phyloP scores from a whole-genome alignment of 1,140 invertebrate species.

The Caenorhabditis latens region DNA sequence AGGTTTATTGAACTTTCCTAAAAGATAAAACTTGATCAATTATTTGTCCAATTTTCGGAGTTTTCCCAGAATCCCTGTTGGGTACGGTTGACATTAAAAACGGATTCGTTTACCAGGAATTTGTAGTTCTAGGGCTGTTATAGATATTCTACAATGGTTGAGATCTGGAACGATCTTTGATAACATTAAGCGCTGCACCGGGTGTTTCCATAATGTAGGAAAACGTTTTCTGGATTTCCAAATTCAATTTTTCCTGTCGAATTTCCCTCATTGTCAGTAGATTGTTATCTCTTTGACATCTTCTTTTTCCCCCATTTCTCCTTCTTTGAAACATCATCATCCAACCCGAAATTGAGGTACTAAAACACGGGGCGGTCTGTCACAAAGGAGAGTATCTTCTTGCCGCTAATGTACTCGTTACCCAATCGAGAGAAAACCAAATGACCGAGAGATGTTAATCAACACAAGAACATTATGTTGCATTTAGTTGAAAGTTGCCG shows the following conservation, averaged over 20 bases:
- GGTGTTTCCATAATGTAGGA: too few species aligned
- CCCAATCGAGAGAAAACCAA: conserved; percentile 40
- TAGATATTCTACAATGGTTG: too few species aligned
- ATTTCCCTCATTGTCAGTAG: background rate
- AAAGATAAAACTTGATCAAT: too few species aligned
- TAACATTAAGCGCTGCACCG: too few species aligned
- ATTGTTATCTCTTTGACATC: conserved; percentile 2
- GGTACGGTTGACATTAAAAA: too few species aligned
- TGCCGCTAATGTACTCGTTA: conserved; percentile 48
- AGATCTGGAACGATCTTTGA: too few species aligned
- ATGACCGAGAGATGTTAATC: conserved; percentile 32
- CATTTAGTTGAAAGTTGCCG: conserved; percentile 37
- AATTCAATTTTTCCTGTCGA: background rate
- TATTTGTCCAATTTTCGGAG: too few species aligned
- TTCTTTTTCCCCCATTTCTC: background rate
- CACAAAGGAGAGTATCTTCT: background rate
- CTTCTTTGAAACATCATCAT: conserved; percentile 37
- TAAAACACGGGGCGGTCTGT: conserved; percentile 4
- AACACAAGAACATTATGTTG: background rate
- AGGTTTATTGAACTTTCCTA: too few species aligned
- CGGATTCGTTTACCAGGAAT: too few species aligned
- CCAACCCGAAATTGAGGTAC: conserved; percentile 12
- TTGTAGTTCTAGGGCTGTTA: too few species aligned
- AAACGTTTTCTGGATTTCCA: background rate
- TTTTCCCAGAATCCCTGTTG: too few species aligned